phyloP scores from a whole-genome alignment of 2,797 vertebrate genomes.

The Notoglanidium macrostoma region DNA sequence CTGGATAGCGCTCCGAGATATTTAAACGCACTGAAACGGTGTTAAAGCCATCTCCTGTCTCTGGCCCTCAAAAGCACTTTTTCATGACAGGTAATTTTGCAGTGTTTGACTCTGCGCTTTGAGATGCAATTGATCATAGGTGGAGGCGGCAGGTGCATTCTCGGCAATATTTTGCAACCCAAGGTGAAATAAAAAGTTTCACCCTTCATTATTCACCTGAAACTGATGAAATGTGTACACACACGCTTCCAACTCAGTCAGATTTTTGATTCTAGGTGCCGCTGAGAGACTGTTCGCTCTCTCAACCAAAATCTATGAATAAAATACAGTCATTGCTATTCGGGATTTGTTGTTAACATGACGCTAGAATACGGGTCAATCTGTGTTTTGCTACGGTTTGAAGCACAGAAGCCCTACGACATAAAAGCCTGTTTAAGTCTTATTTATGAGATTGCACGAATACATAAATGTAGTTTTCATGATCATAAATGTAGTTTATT shows the following conservation, averaged over 20 bases:
- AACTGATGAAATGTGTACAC: background rate
- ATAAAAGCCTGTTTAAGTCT: background rate
- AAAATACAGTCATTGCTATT: background rate
- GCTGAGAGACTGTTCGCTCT: background rate
- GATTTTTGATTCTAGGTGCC: background rate
- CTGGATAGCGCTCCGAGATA: background rate
- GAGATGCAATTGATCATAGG: background rate
- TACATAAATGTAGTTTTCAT: background rate
- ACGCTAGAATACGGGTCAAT: background rate
- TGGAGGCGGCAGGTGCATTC: background rate
- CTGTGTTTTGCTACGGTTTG: background rate
- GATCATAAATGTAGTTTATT: background rate
- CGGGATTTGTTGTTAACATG: background rate
- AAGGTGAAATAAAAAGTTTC: conserved; percentile 10
- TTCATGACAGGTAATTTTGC: conserved; percentile 17
- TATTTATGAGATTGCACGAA: background rate
- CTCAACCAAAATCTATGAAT: background rate
- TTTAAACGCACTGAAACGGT: background rate
- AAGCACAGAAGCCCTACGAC: background rate
- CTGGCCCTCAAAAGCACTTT: background rate
- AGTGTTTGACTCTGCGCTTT: background rate
- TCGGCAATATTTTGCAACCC: background rate
- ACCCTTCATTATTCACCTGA: background rate
- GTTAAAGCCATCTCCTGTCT: background rate
- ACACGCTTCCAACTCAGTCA: background rate